A percentile compares a stretch with the other conserved stretches of the same genome.
These are phyloP conservation scores for Allobates femoralis DNA, from an alignment of 2,797 vertebrate genomes.

Conservation along the genomic window DNA sequence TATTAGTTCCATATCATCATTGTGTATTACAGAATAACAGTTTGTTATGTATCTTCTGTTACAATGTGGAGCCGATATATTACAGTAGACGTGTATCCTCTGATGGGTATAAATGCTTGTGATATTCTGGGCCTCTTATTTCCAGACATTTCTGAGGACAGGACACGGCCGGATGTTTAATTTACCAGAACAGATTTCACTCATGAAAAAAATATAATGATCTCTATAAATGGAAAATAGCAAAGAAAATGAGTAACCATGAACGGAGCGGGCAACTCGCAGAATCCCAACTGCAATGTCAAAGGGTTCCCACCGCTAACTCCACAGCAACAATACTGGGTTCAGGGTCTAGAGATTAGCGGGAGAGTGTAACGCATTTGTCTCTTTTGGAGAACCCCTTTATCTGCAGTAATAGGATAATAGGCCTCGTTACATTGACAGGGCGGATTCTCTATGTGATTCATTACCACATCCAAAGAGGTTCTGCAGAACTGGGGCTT, in stretches of 20 bases:
- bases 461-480: too few relatives aligned
- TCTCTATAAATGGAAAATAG: constrained; percentile 17
- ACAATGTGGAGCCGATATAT: not conserved
- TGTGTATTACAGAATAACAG: too few relatives aligned
- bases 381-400: not conserved
- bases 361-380: not conserved
- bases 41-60: not conserved
- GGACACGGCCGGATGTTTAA: constrained; percentile 21
- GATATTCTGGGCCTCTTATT: not conserved
- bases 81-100: not conserved
- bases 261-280: not conserved
- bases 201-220: constrained; percentile 34
- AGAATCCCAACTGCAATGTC: constrained; percentile 4
- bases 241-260: constrained; percentile 24
- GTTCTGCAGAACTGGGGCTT: too few relatives aligned
- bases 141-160: constrained; percentile 12
- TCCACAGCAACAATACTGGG: not conserved
- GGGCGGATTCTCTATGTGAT: too few relatives aligned
- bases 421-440: not conserved
- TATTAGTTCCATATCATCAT: not conserved
- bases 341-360: not conserved
- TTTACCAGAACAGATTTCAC: constrained; percentile 22
- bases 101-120: not conserved
- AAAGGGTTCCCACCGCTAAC: not conserved
- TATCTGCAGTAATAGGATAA: not conserved